Percentiles rank a stretch among this genome's conserved stretches.
Conservation (phyloP, 2,888 invertebrate genomes). For the Tenthredo distinguenda region DNA sequence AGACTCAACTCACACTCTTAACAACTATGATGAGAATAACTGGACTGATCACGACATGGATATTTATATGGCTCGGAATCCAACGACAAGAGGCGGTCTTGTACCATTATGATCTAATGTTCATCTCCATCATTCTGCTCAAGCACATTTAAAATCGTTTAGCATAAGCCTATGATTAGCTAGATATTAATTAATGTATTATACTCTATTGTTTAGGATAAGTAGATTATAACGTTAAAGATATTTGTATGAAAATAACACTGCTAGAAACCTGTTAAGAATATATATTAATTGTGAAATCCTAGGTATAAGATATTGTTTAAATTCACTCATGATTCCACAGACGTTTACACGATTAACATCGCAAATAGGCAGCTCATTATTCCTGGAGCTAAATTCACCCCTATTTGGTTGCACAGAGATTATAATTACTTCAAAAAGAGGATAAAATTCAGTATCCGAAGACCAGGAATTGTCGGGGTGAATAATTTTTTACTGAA, state of each 20-base stretch:
- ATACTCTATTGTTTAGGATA: conserved; percentile 28
- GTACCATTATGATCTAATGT: conserved; percentile 84
- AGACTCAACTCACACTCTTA: conserved; percentile 90
- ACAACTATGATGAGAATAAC: conserved; percentile 93
- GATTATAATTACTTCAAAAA: too few relatives aligned
- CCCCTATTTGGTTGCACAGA: not conserved
- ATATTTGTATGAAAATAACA: conserved; percentile 38
- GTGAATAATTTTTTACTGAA: not conserved
- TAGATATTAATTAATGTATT: conserved; percentile 44
- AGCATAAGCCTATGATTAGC: conserved; percentile 32
- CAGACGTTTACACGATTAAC: not conserved
- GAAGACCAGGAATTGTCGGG: not conserved
- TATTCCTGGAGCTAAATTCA: not conserved
- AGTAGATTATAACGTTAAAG: conserved; percentile 3
- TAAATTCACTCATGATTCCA: not conserved
- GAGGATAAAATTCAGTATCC: not conserved
- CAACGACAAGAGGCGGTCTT: conserved; percentile 90
- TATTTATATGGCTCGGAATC: conserved; percentile 95
- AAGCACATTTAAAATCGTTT: conserved; percentile 46
- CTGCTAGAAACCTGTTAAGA: not conserved
- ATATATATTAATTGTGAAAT: conserved; percentile 28
- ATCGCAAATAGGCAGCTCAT: not conserved
- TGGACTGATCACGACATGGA: conserved; percentile 98
- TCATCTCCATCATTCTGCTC: conserved; percentile 47
- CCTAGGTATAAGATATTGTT: not conserved